Percentiles rank a stretch among this genome's conserved stretches.
Evolutionary conservation across 2,888 invertebrate species (phyloP).

Genomic region (Ichneumon xanthorius): DNA sequence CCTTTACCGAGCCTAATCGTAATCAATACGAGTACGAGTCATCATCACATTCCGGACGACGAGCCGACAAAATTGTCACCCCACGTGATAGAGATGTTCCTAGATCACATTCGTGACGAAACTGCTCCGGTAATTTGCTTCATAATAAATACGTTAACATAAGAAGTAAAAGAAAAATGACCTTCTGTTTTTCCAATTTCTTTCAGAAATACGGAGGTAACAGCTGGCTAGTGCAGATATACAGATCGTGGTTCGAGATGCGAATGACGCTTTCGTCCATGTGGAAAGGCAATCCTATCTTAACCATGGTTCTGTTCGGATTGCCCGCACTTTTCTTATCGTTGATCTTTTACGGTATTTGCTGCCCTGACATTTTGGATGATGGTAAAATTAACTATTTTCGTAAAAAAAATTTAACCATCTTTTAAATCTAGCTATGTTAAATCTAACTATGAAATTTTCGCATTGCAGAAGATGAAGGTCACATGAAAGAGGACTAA

Average conservation of each 20-base stretch:
- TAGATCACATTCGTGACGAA: slow-evolving; percentile 92
- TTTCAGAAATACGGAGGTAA: slow-evolving; percentile 94
- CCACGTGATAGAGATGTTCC: slow-evolving; percentile 91
- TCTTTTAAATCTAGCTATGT: background rate
- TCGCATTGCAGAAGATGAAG: slow-evolving; percentile 62
- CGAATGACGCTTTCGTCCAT: slow-evolving; percentile 92
- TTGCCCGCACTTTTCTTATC: slow-evolving; percentile 97
- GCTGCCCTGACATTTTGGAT: slow-evolving; percentile 97
- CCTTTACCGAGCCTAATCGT: slow-evolving; percentile 95
- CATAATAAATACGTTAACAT: slow-evolving; percentile 8
- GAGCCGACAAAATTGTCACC: slow-evolving; percentile 93
- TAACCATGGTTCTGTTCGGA: slow-evolving; percentile 97
- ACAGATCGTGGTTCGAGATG: slow-evolving; percentile 94
- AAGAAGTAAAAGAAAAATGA: slow-evolving; percentile 2
- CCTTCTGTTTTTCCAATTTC: slow-evolving; percentile 51
- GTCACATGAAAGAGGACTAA: slow-evolving; percentile 83
- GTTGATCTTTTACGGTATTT: slow-evolving; percentile 97
- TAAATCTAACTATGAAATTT: slow-evolving; percentile 33
- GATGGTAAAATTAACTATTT: slow-evolving; percentile 81
- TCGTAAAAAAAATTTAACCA: background rate
- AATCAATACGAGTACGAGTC: slow-evolving; percentile 95
- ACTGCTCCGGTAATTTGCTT: slow-evolving; percentile 88
- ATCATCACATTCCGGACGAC: slow-evolving; percentile 96
- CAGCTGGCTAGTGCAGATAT: slow-evolving; percentile 90
- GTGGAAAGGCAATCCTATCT: slow-evolving; percentile 97